phyloP scores from a whole-genome alignment of 1,140 invertebrate genomes.

The Pteromalus puparum region DNA sequence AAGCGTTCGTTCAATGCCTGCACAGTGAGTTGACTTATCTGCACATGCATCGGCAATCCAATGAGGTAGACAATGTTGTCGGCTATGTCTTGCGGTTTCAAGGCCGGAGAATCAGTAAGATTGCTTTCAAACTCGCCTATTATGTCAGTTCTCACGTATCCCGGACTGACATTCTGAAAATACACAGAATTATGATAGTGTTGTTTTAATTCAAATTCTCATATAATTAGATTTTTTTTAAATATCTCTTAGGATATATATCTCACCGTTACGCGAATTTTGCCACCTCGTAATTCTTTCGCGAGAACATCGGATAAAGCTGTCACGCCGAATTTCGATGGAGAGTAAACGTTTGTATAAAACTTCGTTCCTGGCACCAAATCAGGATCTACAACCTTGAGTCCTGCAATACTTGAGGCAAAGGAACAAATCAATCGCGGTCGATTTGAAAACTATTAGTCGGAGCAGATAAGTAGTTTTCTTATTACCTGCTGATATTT shows the following conservation, averaged over 20 bases:
- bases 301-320: constrained; percentile 78
- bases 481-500: constrained; percentile 78
- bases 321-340: too few relatives aligned
- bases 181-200: neutral
- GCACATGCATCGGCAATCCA: constrained; percentile 63
- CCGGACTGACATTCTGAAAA: constrained; percentile 62
- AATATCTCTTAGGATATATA: neutral
- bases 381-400: neutral
- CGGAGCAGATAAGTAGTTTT: too few relatives aligned
- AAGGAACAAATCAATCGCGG: too few relatives aligned
- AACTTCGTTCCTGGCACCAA: neutral
- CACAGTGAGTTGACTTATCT: constrained; percentile 71
- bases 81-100: constrained; percentile 67
- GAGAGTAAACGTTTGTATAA: constrained; percentile 70
- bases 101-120: neutral
- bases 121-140: constrained; percentile 56
- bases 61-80: constrained; percentile 64
- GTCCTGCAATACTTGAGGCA: neutral
- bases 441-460: too few relatives aligned
- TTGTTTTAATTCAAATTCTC: neutral
- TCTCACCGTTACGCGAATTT: constrained; percentile 78
- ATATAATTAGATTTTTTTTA: neutral
- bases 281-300: constrained; percentile 74
- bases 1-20: neutral
- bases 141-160: constrained; percentile 56